Base-by-base conservation (phyloP, 2,888 invertebrate species). In the Meghimatium bilineatum region DNA sequence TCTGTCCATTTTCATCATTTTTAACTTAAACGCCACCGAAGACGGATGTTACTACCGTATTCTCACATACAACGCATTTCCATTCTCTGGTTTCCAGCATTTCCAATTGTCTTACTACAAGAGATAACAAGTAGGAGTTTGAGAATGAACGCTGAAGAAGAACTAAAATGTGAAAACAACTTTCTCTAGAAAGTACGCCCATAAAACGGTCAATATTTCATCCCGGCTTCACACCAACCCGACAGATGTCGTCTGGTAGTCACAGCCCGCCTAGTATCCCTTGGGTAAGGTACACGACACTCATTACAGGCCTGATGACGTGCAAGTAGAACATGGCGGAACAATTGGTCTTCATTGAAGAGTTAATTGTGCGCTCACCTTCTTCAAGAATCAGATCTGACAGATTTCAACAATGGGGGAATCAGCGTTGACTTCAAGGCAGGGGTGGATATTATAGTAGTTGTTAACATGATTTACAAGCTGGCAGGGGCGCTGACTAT, bases 151-250 rank as follows among this genome's bases (percentile, higher is more conserved):
- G n/a, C n/a, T n/a, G n/a, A n/a, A n/a, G n/a, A n/a, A n/a, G n/a
- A n/a, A n/a, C n/a, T n/a, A n/a, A n/a, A n/a, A n/a, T n/a, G n/a
- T n/a, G 49, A 69, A 23, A 69, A 49, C 67, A 79, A 49, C 79
- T 69, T 69, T 14, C 56, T 66, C 60, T 32, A 83, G 77, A 77
- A 38, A 32, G 63, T 76, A n/a, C 75, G 56, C 76, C 76, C 76
- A 36, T 44, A 71, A 75, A 75, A n/a, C 80, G 77, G 84, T 84
- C 76, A 84, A 84, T 81, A 84, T 80, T 84, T 76, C 75, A 84
- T 84, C 76, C 78, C 44, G 80, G 74, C 66, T 75, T 74, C 69
- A 49, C 76, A 69, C 20, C 67, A 63, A 49, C 63, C 29, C 71
- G 84, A 84, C 84, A 84, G 84, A 84, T 84, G 84, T 84, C 80